Evolutionary conservation across 2,113 vertebrate genomes (phyloP).

Genomic region (Arothron firmamentum): DNA sequence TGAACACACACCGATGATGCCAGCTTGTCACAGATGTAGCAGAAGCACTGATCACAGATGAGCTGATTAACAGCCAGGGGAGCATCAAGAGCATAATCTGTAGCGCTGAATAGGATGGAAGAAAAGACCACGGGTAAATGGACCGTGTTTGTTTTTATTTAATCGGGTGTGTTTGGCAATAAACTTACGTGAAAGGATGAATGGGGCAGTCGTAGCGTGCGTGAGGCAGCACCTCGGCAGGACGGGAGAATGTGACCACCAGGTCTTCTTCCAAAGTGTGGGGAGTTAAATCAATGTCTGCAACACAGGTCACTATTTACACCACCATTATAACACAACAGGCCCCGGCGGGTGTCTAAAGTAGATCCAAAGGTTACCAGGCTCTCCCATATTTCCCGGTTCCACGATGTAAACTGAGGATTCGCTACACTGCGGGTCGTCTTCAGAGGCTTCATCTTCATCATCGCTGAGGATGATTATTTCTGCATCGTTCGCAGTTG

Average conservation of each 20-base stretch:
- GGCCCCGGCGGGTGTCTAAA: not conserved
- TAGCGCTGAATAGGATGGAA: slow-evolving; percentile 55
- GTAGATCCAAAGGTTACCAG: slow-evolving; percentile 8
- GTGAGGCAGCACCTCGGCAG: slow-evolving; percentile 70
- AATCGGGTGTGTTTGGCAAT: not conserved
- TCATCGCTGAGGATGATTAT: slow-evolving; percentile 73
- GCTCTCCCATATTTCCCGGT: slow-evolving; percentile 17
- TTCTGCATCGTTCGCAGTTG: slow-evolving; percentile 18
- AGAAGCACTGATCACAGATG: slow-evolving; percentile 81
- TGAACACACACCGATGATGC: slow-evolving; percentile 71
- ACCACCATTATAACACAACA: not conserved
- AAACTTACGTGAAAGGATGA: slow-evolving; percentile 64
- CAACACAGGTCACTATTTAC: slow-evolving; percentile 10
- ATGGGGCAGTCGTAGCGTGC: slow-evolving; percentile 73
- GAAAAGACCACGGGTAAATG: not conserved
- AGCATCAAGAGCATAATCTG: slow-evolving; percentile 48
- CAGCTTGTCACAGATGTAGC: slow-evolving; percentile 82
- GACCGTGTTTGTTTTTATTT: no score
- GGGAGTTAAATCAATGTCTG: slow-evolving; percentile 25
- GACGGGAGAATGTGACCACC: slow-evolving; percentile 67
- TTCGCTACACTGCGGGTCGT: slow-evolving; percentile 14
- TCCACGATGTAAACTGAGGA: slow-evolving; percentile 61
- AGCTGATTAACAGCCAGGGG: slow-evolving; percentile 69
- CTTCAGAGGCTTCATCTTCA: slow-evolving; percentile 24
- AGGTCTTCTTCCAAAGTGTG: slow-evolving; percentile 69